Evolutionary conservation across 1,140 invertebrate genomes (phyloP).

Genomic region (Anastrepha obliqua): DNA sequence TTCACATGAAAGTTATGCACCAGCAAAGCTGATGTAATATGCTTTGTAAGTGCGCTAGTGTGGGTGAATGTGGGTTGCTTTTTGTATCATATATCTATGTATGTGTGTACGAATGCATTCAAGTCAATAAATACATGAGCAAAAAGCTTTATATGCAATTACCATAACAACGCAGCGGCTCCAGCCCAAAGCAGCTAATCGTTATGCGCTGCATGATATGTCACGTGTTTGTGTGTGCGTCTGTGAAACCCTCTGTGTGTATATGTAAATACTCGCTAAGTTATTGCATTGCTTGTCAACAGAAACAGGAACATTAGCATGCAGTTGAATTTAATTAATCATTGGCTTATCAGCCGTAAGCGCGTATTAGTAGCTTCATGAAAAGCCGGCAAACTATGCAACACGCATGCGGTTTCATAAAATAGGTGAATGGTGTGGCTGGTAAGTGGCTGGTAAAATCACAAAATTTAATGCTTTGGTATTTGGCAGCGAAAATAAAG

Average conservation of each 20-base stretch:
- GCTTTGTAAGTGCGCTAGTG: background rate
- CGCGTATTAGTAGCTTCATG: background rate
- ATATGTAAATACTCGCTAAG: background rate
- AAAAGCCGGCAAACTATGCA: no score
- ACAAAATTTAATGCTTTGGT: no score
- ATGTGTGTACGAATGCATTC: background rate
- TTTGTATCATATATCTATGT: no score
- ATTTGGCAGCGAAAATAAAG: no score
- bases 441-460: no score
- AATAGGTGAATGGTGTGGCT: no score
- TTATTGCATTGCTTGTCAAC: constrained; percentile 20
- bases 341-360: constrained; percentile 16
- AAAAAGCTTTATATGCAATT: constrained; percentile 23
- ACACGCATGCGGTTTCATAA: no score
- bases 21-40: background rate
- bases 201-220: background rate
- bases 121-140: background rate
- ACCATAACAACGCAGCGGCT: background rate
- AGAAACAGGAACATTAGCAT: background rate
- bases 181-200: constrained; percentile 1
- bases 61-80: no score
- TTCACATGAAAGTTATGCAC: background rate
- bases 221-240: background rate
- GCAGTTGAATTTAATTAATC: constrained; percentile 28
- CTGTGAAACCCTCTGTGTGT: background rate